phyloP scores from a whole-genome alignment of 1,140 invertebrate genomes.

The Drosophila sulfurigaster region DNA sequence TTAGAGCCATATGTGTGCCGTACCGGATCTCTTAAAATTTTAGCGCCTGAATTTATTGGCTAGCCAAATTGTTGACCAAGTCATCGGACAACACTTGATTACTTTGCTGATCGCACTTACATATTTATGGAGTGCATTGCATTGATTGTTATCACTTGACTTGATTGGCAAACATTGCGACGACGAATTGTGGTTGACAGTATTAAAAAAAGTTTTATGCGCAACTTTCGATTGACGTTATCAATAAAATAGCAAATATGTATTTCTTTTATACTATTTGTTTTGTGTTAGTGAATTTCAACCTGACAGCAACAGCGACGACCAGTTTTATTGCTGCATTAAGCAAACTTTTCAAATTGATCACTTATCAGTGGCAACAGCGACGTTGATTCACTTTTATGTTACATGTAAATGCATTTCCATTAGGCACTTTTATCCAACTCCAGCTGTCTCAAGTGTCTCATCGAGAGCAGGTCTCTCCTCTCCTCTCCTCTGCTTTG shows the following conservation, averaged over 20 bases:
- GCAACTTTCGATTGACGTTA: not conserved
- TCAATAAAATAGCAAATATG: not conserved
- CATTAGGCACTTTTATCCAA: slow-evolving; percentile 56
- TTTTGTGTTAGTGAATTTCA: not conserved
- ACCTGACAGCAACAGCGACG: slow-evolving; percentile 3
- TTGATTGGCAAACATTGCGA: not conserved
- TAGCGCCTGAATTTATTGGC: not conserved
- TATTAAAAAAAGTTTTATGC: not conserved
- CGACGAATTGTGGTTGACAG: not conserved
- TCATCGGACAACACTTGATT: no score
- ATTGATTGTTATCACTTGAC: not conserved
- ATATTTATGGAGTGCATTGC: not conserved
- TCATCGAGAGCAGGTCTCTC: slow-evolving; percentile 1
- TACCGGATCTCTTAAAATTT: slow-evolving; percentile 1
- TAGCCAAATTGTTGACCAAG: no score
- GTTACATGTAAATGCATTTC: slow-evolving; percentile 32
- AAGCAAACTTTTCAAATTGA: not conserved
- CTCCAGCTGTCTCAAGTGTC: slow-evolving; percentile 46
- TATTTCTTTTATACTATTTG: not conserved
- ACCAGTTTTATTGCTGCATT: not conserved
- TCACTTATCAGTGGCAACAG: no score
- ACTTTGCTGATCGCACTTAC: not conserved
- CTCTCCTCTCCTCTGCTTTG: not conserved
- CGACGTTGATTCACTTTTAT: slow-evolving; percentile 4
- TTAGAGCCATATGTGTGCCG: not conserved